Conservation (phyloP, 53 echinoderm and acorn worm species). For the Apostichopus leukothele region DNA sequence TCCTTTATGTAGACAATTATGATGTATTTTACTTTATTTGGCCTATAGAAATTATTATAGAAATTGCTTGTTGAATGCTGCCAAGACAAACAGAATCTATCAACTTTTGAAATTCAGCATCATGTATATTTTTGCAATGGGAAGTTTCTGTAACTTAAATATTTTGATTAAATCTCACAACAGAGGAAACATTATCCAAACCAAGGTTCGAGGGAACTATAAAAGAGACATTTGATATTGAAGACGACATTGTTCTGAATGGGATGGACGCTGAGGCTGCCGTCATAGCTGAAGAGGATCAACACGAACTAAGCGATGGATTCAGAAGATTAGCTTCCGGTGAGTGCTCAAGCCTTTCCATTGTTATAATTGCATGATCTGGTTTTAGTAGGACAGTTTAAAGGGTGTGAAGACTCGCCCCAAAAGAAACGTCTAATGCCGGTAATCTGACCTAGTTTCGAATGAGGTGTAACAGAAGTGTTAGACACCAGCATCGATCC, state of each 20-base stretch:
- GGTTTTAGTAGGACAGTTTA: too few species aligned
- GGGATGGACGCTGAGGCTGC: conserved; percentile 81
- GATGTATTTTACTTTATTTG: too few species aligned
- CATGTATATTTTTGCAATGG: background rate
- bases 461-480: too few species aligned
- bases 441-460: too few species aligned
- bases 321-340: conserved; percentile 56
- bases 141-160: background rate
- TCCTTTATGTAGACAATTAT: too few species aligned
- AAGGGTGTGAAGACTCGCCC: too few species aligned
- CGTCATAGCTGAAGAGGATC: conserved; percentile 75
- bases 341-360: background rate
- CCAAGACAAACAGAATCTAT: too few species aligned
- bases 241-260: conserved; percentile 66
- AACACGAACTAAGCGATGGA: conserved; percentile 56
- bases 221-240: background rate
- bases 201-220: background rate
- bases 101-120: background rate
- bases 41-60: too few species aligned
- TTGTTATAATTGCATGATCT: too few species aligned
- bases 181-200: background rate
- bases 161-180: background rate
- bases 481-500: too few species aligned
- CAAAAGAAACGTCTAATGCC: too few species aligned
- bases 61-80: too few species aligned